Evolutionary conservation across 2,888 invertebrate species (phyloP), one percentile per base, ranked within the genome.

Genomic region (Heteropelma amictum): DNA sequence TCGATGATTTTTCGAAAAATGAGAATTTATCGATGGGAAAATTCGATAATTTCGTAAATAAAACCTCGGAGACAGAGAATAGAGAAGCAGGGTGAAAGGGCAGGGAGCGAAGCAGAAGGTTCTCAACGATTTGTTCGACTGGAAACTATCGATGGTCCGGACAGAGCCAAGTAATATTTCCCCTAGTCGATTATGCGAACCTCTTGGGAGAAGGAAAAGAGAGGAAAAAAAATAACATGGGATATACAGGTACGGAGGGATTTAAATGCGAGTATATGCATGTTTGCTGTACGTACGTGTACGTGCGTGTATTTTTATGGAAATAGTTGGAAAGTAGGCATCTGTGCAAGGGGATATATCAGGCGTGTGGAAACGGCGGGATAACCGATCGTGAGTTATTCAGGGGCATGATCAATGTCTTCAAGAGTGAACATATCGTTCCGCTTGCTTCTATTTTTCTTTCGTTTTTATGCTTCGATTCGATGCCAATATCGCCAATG

Each of bases 331-430:
- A 54, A 12, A n/a, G 33, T 45, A 53, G 19, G 53, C 17, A 26
- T 42, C 42, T 61, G 33, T 47, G 19, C 45, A 60, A 35, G 17
- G 12, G n/a, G n/a, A 30, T 35, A 60, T 45, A 60, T 64, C 60
- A 33, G 26, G 10, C 30, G 51, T 35, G 21, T 42, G 23, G 53
- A 26, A 30, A 65, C 35, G 40, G 40, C 58, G 30, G 14, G 30
- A 47, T 42, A 38, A 38, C 49, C 33, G 63, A 63, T 49, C 35
- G 30, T 47, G 42, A 58, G 60, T 76, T 72, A 76, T 72, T 72
- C 69, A 58, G 28, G 49, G 67, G 67, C 38, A 76, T 70, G 76
- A 77, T 76, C 72, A 77, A 76, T 76, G 71, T 49, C 33, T 64
- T 63, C 56, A 56, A 69, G 56, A 58, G 64, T 68, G 64, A 73